Percentiles rank a stretch among this genome's conserved stretches.
Conservation (phyloP, 2,888 invertebrate species). For the Colostygia pectinataria region DNA sequence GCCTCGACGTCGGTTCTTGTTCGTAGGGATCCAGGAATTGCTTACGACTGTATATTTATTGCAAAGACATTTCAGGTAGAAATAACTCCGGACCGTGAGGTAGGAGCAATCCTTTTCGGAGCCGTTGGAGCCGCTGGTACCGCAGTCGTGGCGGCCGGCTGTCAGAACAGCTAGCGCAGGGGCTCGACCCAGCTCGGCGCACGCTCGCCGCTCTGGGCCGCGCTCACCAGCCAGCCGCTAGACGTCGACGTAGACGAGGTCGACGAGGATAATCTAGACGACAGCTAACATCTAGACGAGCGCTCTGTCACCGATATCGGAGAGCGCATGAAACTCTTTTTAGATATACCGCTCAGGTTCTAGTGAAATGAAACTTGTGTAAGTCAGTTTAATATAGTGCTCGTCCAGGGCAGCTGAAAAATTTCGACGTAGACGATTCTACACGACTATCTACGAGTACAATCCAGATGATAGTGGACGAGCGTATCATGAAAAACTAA, state of each 20-base stretch:
- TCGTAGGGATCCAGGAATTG: too few species aligned
- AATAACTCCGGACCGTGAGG: conserved; percentile 77
- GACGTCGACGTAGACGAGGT: conserved; percentile 58
- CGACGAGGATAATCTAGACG: conserved; percentile 57
- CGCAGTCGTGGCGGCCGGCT: conserved; percentile 64
- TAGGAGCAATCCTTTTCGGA: conserved; percentile 67
- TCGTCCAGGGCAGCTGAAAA: not conserved
- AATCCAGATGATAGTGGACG: not conserved
- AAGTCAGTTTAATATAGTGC: not conserved
- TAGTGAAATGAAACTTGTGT: conserved; percentile 40
- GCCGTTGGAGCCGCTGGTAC: conserved; percentile 66
- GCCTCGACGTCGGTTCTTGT: too few species aligned
- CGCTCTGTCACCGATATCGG: conserved; percentile 81
- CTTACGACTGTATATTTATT: too few species aligned
- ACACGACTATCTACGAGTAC: too few species aligned
- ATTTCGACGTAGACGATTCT: not conserved
- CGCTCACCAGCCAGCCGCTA: conserved; percentile 87
- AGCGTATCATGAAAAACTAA: too few species aligned
- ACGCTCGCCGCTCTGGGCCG: conserved; percentile 90
- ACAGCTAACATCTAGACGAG: conserved; percentile 84
- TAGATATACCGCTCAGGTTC: conserved; percentile 84
- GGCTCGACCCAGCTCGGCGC: conserved; percentile 76
- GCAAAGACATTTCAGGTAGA: conserved; percentile 57
- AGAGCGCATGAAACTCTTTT: conserved; percentile 80
- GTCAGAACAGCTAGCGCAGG: conserved; percentile 84